phyloP scores from a whole-genome alignment of 1,140 invertebrate species.

The Brevipalpus yothersi region DNA sequence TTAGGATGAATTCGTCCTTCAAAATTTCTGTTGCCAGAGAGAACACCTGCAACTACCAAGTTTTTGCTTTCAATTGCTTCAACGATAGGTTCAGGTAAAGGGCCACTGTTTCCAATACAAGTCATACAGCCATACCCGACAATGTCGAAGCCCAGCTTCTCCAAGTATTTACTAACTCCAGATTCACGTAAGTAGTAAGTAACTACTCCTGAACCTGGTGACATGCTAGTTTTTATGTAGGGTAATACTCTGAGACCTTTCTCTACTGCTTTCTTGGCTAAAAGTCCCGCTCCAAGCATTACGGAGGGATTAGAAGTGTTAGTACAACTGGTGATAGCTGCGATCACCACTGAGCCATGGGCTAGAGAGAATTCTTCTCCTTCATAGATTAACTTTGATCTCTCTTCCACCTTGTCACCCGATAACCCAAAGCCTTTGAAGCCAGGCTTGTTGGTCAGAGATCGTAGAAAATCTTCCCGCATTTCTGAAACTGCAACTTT shows the following conservation, averaged over 20 bases:
- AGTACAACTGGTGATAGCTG: conserved; percentile 90
- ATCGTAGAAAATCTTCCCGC: conserved; percentile 63
- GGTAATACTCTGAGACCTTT: conserved; percentile 62
- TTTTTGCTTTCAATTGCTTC: conserved; percentile 87
- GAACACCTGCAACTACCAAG: conserved; percentile 71
- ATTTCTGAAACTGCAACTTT: conserved; percentile 67
- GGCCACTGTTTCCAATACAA: conserved; percentile 91
- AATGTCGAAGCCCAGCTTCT: conserved; percentile 70
- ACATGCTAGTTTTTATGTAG: conserved; percentile 87
- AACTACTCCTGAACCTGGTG: conserved; percentile 88
- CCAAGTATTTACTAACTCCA: conserved; percentile 61
- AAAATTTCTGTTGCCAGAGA: conserved; percentile 92
- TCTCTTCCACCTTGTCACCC: conserved; percentile 33
- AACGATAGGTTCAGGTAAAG: conserved; percentile 63
- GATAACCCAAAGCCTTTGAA: conserved; percentile 82
- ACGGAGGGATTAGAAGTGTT: conserved; percentile 95
- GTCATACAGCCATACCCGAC: conserved; percentile 97
- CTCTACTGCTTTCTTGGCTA: conserved; percentile 84
- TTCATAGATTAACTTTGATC: conserved; percentile 49
- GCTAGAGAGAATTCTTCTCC: conserved; percentile 52
- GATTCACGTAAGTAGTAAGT: conserved; percentile 77
- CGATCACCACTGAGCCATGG: conserved; percentile 87
- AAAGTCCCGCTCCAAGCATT: conserved; percentile 64
- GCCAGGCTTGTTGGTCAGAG: conserved; percentile 70
- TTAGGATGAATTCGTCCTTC: conserved; percentile 90